These are phyloP conservation scores for Corydoras sp. DNA, from an alignment of 2,113 vertebrate genomes.

Conservation along the genomic window DNA sequence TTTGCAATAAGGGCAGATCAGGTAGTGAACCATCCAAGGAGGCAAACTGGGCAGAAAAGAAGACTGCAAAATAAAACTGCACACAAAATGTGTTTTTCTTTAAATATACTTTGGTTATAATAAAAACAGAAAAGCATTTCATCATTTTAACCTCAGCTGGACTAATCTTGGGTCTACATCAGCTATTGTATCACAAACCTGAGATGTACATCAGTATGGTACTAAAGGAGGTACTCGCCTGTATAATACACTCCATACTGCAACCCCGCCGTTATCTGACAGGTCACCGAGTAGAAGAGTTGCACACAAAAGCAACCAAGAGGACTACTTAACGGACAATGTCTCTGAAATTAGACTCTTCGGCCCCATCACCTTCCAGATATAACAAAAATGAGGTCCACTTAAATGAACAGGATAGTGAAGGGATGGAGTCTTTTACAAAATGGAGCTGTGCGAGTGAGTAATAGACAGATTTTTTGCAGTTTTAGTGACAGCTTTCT, in stretches of 20 bases:
- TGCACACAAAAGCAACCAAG: conserved; percentile 14
- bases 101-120: too few species aligned
- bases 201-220: conserved; percentile 20
- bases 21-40: background rate
- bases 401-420: conserved; percentile 15
- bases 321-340: conserved; percentile 13
- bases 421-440: conserved; percentile 25
- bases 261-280: conserved; percentile 12
- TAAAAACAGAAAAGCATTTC: too few species aligned
- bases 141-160: too few species aligned
- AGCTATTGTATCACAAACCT: too few species aligned
- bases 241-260: background rate
- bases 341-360: conserved; percentile 21
- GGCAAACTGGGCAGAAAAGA: background rate
- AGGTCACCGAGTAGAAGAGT: conserved; percentile 11
- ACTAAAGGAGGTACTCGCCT: background rate
- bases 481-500: too few species aligned
- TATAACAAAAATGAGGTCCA: conserved; percentile 26
- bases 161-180: too few species aligned
- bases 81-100: background rate
- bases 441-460: conserved; percentile 8
- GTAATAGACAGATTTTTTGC: too few species aligned
- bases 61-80: background rate
- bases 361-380: conserved; percentile 13
- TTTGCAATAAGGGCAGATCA: background rate